phyloP scores from a whole-genome alignment of 2,113 vertebrate species.

The Setophaga coronata region DNA sequence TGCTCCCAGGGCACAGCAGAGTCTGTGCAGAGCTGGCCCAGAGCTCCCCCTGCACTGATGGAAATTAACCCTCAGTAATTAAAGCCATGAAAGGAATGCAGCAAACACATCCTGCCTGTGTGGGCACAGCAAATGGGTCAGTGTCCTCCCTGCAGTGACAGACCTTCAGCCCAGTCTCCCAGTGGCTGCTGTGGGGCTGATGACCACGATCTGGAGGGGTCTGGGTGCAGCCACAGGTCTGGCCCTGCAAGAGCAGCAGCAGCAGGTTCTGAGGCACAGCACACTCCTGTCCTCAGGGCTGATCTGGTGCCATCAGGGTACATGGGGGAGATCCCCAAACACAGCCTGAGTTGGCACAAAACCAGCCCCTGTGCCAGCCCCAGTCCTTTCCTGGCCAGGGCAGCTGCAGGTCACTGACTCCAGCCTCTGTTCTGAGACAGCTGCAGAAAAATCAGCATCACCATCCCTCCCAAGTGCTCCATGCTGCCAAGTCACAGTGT shows the following conservation, averaged over 20 bases:
- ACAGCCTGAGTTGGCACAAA: neutral
- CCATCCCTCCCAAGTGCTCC: neutral
- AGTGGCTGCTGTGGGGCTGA: accelerated
- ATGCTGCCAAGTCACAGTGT: slow-evolving; percentile 15
- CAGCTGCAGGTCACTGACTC: neutral
- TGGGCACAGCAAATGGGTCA: neutral
- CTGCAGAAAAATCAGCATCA: neutral
- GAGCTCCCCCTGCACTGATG: neutral
- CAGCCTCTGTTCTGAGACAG: neutral
- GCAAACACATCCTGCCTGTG: neutral
- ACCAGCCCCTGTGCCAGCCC: neutral
- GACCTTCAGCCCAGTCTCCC: neutral
- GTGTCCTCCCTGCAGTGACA: neutral
- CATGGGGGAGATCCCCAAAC: neutral
- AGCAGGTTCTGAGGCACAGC: accelerated
- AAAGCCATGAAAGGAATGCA: neutral
- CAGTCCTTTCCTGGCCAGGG: neutral
- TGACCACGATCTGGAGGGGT: neutral
- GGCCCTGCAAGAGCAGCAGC: neutral
- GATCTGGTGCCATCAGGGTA: neutral
- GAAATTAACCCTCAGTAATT: neutral
- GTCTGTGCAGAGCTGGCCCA: neutral
- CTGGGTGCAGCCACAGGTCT: no score
- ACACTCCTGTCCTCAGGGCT: neutral
- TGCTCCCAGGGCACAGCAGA: neutral